Percentiles rank a stretch among this genome's conserved stretches.
phyloP scores from a whole-genome alignment of 2,113 vertebrate species.

The Strigops habroptila region DNA sequence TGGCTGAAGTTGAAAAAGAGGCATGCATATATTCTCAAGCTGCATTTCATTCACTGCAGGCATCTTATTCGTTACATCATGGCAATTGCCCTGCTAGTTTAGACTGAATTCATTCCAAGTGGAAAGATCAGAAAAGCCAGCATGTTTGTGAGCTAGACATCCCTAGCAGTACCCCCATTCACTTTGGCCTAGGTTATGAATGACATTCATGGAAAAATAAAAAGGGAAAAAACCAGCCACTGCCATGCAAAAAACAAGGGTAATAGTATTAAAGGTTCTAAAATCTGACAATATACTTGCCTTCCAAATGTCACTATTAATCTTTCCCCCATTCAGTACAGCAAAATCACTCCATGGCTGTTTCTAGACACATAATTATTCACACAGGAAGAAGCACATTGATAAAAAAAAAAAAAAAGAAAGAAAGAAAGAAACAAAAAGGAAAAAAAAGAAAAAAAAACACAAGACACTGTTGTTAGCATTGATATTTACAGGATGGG shows the following conservation, averaged over 20 bases:
- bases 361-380: constrained; percentile 90
- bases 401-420: constrained; percentile 48
- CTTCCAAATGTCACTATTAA: constrained; percentile 99
- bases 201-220: constrained; percentile 60
- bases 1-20: constrained; percentile 48
- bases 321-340: constrained; percentile 95
- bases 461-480: constrained; percentile 88
- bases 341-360: constrained; percentile 98
- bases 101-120: constrained; percentile 47
- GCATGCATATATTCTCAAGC: constrained; percentile 73
- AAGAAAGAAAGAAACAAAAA: neutral
- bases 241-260: constrained; percentile 77
- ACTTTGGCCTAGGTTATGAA: constrained; percentile 60
- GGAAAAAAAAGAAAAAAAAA: constrained; percentile 37
- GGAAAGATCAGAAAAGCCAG: constrained; percentile 52
- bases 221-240: constrained; percentile 65
- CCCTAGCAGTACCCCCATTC: constrained; percentile 55
- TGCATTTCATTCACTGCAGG: constrained; percentile 57
- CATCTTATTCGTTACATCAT: constrained; percentile 9
- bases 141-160: constrained; percentile 49
- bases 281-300: constrained; percentile 91
- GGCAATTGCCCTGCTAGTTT: constrained; percentile 16
- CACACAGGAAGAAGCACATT: constrained; percentile 78
- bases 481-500: constrained; percentile 77
- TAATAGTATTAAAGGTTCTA: constrained; percentile 62